A percentile compares a stretch with the other conserved stretches of the same genome.
Evolutionary conservation across 1,140 invertebrate species (phyloP).

Genomic region (Portunus trituberculatus): DNA sequence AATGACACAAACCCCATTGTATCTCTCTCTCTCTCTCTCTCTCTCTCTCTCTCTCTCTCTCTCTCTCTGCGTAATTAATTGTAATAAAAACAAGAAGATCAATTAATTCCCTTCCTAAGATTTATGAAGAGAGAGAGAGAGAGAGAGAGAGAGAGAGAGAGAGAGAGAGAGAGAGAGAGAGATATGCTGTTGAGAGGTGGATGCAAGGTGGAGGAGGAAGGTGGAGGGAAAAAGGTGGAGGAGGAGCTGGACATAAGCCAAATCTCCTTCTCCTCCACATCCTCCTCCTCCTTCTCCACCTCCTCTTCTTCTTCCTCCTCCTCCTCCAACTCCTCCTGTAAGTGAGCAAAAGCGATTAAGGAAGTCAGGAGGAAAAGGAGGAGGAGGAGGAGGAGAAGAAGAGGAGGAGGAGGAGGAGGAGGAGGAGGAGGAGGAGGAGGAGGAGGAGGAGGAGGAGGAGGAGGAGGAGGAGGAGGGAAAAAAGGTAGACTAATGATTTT

Average conservation of each 20-base stretch:
- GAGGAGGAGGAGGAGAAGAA: too few relatives aligned
- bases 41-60: too few relatives aligned
- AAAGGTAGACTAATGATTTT: neutral
- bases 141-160: conserved; percentile 16
- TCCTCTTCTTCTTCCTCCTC: too few relatives aligned
- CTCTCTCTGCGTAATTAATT: too few relatives aligned
- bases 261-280: neutral
- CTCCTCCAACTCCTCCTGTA: too few relatives aligned
- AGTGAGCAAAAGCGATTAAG: neutral
- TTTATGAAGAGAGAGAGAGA: neutral
- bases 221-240: neutral
- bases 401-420: neutral
- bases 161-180: neutral
- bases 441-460: neutral
- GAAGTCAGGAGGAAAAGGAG: neutral
- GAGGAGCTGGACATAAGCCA: neutral
- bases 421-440: too few relatives aligned
- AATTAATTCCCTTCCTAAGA: neutral
- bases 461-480: neutral
- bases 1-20: too few relatives aligned
- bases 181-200: neutral
- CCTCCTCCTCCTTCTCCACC: neutral
- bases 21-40: too few relatives aligned
- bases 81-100: neutral
- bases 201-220: neutral